Evolutionary conservation across 1,140 invertebrate species (phyloP), one percentile per base, ranked within the genome.

Genomic region (Tetramorium alpestre): DNA sequence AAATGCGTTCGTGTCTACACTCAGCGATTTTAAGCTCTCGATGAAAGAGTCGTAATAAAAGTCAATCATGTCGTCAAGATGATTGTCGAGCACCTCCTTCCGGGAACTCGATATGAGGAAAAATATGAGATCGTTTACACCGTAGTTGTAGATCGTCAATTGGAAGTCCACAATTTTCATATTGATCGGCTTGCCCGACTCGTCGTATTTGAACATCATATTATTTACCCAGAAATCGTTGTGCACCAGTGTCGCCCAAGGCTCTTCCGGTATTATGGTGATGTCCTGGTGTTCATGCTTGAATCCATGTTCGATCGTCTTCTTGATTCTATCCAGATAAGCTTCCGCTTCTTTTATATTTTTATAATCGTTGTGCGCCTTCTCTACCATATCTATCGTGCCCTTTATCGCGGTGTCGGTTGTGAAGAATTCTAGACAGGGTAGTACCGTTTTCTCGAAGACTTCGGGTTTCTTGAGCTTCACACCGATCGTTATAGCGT

Each of bases 101-200:
- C 94, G 94, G 2, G 96, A 94, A 65, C 97, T 97, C 0, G 96
- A 97, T 60, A 97, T 94, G 0, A 97, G 88, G 84, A 97, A 96
- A 84, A 97, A 97, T 0, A 97, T 94, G 0, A 97, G 88, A 92
- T 97, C 97, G 16, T 96, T 94, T 0, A 95, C 91, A 18, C 96
- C 94, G 0, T 96, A 96, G 54, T 95, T 95, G 67, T 96, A 96
- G 8, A 95, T 84, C 18, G 94, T 93, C 5, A 96, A 92, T 93
- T 97, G 97, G 60, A 97, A 96, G 88, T 97, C 97, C 0, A 97
- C 95, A 16, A 97, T 96, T 92, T 97, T 97, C 87, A 96, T 94
- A 41, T 95, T 94, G 0, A 93, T 38, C 0, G 96, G 94, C 11
- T 94, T 90, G 3, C 4, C 93, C 94, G 16, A 73, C 54, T 93